A percentile compares a stretch with the other conserved stretches of the same genome.
These are phyloP conservation scores for Xylota segnis DNA, from an alignment of 2,888 invertebrate genomes.

Conservation along the genomic window DNA sequence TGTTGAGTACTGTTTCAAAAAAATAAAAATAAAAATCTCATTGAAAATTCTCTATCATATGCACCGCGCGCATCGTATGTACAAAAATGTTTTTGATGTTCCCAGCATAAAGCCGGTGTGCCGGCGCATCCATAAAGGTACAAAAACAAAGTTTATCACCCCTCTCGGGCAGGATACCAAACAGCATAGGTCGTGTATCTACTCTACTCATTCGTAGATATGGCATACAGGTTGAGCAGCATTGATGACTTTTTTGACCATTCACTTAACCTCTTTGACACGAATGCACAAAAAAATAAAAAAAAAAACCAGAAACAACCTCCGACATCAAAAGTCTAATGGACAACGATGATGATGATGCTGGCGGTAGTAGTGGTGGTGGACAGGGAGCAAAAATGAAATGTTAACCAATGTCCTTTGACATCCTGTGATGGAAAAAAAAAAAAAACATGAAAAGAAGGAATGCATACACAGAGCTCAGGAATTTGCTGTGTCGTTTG, in stretches of 20 bases:
- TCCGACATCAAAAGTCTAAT: conserved; percentile 74
- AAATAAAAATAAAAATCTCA: too few relatives aligned
- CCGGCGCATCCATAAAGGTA: conserved; percentile 46
- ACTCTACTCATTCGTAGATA: conserved; percentile 58
- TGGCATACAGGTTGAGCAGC: conserved; percentile 60
- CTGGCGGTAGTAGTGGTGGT: conserved; percentile 29
- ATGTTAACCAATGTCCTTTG: conserved; percentile 76
- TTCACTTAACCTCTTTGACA: conserved; percentile 78
- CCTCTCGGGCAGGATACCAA: conserved; percentile 67
- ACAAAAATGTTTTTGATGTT: conserved; percentile 79
- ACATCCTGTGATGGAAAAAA: conserved; percentile 57
- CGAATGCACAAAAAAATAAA: conserved; percentile 64
- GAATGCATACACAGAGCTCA: conserved; percentile 33
- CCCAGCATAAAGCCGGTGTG: conserved; percentile 49
- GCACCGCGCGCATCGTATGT: conserved; percentile 40
- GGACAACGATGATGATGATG: conserved; percentile 69
- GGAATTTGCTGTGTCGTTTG: conserved; percentile 38
- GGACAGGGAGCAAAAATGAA: conserved; percentile 54
- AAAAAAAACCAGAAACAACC: conserved; percentile 52
- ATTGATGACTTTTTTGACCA: conserved; percentile 78
- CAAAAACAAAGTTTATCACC: conserved; percentile 75
- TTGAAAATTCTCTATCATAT: conserved; percentile 73
- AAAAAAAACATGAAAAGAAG: conserved; percentile 47
- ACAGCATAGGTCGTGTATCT: conserved; percentile 18
- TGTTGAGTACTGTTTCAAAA: conserved; percentile 34